Evolutionary conservation across 2,888 invertebrate genomes (phyloP).

Genomic region (Anthophora plumipes): DNA sequence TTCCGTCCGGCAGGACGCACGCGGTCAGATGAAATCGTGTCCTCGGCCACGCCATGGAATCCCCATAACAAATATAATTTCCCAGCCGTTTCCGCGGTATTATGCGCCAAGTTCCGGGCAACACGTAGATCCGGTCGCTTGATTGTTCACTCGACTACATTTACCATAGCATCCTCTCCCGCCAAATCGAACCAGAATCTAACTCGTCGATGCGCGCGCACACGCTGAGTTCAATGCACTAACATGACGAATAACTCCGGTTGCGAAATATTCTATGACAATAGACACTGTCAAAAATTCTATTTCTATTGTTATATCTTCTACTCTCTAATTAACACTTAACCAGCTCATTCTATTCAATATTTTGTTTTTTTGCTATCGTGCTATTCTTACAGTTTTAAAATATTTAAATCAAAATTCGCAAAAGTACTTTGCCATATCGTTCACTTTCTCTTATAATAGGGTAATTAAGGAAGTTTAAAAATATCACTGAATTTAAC

Average conservation of each 20-base stretch:
- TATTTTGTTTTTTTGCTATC: no score
- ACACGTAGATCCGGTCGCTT: constrained; percentile 69
- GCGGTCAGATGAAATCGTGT: constrained; percentile 76
- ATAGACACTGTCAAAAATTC: constrained; percentile 22
- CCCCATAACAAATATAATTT: constrained; percentile 83
- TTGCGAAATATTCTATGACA: constrained; percentile 44
- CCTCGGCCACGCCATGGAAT: constrained; percentile 65
- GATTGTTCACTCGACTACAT: constrained; percentile 67
- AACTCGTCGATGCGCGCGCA: constrained; percentile 30
- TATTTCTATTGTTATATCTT: no score
- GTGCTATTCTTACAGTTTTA: no score
- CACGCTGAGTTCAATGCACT: constrained; percentile 62
- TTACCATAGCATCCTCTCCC: constrained; percentile 56
- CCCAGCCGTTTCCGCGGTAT: constrained; percentile 81
- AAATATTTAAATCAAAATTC: no score
- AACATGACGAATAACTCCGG: constrained; percentile 24
- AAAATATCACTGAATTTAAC: no score
- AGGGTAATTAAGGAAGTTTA: no score
- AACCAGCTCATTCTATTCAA: no score
- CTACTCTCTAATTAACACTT: no score
- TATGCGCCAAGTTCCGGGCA: constrained; percentile 81
- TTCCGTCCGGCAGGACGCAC: constrained; percentile 76
- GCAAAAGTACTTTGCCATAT: no score
- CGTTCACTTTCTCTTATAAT: no score
- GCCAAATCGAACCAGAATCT: constrained; percentile 58